Evolutionary conservation across 2,113 vertebrate species (phyloP).

Genomic region (Anhinga anhinga): DNA sequence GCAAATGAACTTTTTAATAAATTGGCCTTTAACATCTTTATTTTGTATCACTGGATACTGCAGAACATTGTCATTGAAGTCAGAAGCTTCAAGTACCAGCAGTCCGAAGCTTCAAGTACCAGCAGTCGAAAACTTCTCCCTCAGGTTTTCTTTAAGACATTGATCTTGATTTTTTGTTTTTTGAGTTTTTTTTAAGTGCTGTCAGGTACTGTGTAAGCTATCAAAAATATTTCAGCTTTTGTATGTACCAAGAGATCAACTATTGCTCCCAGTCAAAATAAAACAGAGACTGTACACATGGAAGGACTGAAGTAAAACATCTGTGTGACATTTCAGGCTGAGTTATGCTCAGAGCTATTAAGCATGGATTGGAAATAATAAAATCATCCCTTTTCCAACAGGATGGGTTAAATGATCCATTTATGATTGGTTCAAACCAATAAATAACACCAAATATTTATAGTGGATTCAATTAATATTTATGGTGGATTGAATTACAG

Average conservation of each 20-base stretch:
- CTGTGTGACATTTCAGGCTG: background rate
- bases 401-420: background rate
- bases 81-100: background rate
- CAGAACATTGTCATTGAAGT: background rate
- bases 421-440: background rate
- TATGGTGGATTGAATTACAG: background rate
- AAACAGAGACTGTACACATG: background rate
- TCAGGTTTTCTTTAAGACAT: background rate
- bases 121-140: background rate
- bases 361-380: background rate
- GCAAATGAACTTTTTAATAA: background rate
- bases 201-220: background rate
- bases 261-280: background rate
- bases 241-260: background rate
- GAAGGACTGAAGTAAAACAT: background rate
- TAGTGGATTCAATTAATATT: background rate
- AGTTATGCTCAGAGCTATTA: background rate
- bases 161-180: background rate
- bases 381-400: background rate
- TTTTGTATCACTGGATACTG: background rate
- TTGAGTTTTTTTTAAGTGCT: background rate
- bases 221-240: background rate
- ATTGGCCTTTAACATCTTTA: background rate
- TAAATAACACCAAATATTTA: background rate
- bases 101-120: background rate